These are phyloP conservation scores for Drosophila nr. fundita DNA, from an alignment of 2,888 invertebrate genomes.

Conservation along the genomic window DNA sequence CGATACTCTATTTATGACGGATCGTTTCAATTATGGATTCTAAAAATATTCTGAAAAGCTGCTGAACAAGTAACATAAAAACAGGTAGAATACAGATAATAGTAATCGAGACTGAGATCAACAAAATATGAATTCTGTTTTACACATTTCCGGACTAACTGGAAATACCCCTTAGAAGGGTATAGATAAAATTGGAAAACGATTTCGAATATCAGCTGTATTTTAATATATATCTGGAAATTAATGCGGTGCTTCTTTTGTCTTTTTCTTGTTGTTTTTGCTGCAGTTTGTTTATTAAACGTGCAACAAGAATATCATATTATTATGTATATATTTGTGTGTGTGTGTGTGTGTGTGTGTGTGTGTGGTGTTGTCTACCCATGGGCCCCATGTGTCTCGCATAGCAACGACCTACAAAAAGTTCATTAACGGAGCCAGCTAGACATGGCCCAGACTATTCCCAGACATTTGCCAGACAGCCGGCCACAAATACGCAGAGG, in stretches of 20 bases:
- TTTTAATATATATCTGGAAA: conserved; percentile 9
- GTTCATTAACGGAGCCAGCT: conserved; percentile 85
- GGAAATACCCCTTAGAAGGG: background rate
- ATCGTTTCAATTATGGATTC: background rate
- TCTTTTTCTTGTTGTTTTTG: background rate
- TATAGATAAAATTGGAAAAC: conserved; percentile 45
- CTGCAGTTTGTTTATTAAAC: conserved; percentile 31
- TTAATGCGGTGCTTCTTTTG: conserved; percentile 29
- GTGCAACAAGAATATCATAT: conserved; percentile 42
- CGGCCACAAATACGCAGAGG: conserved; percentile 63
- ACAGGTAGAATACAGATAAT: background rate
- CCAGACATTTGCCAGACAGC: conserved; percentile 80
- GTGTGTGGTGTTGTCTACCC: conserved; percentile 40
- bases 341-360: background rate
- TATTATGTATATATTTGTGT: conserved; percentile 25
- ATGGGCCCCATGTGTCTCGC: conserved; percentile 59
- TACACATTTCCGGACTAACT: conserved; percentile 2
- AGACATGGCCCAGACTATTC: conserved; percentile 85
- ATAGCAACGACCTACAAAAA: conserved; percentile 85
- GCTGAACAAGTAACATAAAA: background rate
- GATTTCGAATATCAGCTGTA: conserved; percentile 27
- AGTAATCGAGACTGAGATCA: background rate
- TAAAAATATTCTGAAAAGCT: background rate
- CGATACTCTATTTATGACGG: background rate
- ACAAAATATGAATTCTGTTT: no score